phyloP scores from a whole-genome alignment of 2,888 invertebrate species.

The Tachina grossa region DNA sequence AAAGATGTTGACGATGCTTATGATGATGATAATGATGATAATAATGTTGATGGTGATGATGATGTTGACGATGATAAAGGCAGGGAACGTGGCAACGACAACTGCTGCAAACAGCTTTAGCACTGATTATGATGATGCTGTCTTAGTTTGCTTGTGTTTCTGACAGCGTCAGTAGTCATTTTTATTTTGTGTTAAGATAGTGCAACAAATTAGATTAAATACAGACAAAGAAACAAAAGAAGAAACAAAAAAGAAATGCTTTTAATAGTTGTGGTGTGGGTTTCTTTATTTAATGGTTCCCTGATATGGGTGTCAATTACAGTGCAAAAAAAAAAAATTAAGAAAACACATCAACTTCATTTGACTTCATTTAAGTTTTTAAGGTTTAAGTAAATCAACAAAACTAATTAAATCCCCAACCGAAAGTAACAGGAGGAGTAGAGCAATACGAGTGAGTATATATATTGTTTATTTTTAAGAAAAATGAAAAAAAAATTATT shows the following conservation, averaged over 20 bases:
- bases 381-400: constrained; percentile 68
- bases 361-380: constrained; percentile 63
- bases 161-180: constrained; percentile 66
- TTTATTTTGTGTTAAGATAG: constrained; percentile 67
- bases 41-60: constrained; percentile 32
- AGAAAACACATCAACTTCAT: constrained; percentile 57
- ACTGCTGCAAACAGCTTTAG: constrained; percentile 29
- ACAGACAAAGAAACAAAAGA: constrained; percentile 28
- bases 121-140: constrained; percentile 61
- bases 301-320: constrained; percentile 71
- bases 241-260: constrained; percentile 41
- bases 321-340: constrained; percentile 55
- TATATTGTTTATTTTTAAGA: too few species aligned
- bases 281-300: constrained; percentile 66
- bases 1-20: constrained; percentile 47
- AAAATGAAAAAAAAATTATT: not conserved
- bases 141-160: constrained; percentile 55
- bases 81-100: constrained; percentile 49
- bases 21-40: constrained; percentile 18
- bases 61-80: constrained; percentile 36
- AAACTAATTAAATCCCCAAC: constrained; percentile 68
- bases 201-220: constrained; percentile 71
- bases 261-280: constrained; percentile 66
- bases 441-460: too few species aligned
- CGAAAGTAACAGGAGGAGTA: constrained; percentile 58